Percentiles rank a stretch among this genome's conserved stretches.
phyloP scores from a whole-genome alignment of 2,888 invertebrate genomes.

The Malachius bipustulatus region DNA sequence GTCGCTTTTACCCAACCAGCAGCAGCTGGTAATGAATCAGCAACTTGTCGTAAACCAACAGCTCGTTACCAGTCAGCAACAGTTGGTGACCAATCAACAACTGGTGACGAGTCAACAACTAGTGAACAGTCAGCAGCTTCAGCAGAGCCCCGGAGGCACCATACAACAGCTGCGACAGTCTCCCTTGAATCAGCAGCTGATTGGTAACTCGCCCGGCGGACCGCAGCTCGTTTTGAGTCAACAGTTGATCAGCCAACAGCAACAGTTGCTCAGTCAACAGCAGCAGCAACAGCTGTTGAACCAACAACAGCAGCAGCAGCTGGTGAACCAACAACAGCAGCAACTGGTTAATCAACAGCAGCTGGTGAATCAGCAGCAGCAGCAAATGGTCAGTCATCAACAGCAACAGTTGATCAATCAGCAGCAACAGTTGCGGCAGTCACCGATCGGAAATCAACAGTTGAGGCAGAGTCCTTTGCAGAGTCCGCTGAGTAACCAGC shows the following conservation, averaged over 20 bases:
- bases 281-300: constrained; percentile 13
- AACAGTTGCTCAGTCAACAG: too few relatives aligned
- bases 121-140: constrained; percentile 2
- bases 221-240: too few relatives aligned
- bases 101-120: background rate
- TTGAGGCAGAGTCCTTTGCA: constrained; percentile 39
- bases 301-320: constrained; percentile 11
- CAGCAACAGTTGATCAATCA: constrained; percentile 2
- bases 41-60: background rate
- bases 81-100: constrained; percentile 15
- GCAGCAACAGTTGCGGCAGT: background rate
- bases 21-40: constrained; percentile 15
- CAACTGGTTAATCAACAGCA: constrained; percentile 6
- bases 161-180: background rate
- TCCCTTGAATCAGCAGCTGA: constrained; percentile 7
- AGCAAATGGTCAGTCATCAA: constrained; percentile 6
- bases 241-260: too few relatives aligned
- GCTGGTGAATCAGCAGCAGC: constrained; percentile 12
- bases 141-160: background rate
- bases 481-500: constrained; percentile 39
- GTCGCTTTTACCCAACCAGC: too few relatives aligned
- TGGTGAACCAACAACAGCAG: constrained; percentile 6
- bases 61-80: constrained; percentile 1
- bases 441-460: constrained; percentile 7
- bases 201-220: too few relatives aligned